phyloP scores from a whole-genome alignment of 2,113 vertebrate genomes.

The Thinocorus orbignyianus region DNA sequence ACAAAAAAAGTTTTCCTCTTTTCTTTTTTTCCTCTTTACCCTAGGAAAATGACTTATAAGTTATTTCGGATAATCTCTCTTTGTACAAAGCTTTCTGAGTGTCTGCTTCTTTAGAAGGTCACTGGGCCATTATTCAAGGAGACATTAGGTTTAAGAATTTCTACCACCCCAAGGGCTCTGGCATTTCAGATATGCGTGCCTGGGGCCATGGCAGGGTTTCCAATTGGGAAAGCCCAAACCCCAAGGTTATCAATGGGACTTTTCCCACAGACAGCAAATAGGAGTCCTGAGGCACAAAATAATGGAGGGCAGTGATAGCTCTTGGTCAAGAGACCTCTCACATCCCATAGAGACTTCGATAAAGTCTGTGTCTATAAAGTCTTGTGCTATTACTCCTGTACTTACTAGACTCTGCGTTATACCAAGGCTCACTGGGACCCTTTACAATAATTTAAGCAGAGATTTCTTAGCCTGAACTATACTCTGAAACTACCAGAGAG shows the following conservation, averaged over 20 bases:
- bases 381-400: not conserved
- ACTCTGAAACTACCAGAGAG: not conserved
- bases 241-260: not conserved
- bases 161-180: fast-evolving
- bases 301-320: not conserved
- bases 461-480: not conserved
- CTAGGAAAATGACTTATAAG: not conserved
- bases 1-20: not conserved
- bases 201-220: not conserved
- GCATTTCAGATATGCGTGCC: not conserved
- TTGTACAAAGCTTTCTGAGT: not conserved
- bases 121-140: not conserved
- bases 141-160: not conserved
- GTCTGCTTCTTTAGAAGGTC: not conserved
- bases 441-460: not conserved
- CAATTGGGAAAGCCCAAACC: not conserved
- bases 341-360: not conserved
- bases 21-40: not conserved
- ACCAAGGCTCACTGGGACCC: not conserved
- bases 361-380: not conserved
- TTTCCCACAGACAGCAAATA: not conserved
- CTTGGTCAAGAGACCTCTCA: not conserved
- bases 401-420: not conserved
- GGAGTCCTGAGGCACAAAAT: not conserved
- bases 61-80: not conserved